Evolutionary conservation across 30 jellyfish, hydroid and myxozoan genomes (phyloP).

Genomic region (Nemopilema nomurai): DNA sequence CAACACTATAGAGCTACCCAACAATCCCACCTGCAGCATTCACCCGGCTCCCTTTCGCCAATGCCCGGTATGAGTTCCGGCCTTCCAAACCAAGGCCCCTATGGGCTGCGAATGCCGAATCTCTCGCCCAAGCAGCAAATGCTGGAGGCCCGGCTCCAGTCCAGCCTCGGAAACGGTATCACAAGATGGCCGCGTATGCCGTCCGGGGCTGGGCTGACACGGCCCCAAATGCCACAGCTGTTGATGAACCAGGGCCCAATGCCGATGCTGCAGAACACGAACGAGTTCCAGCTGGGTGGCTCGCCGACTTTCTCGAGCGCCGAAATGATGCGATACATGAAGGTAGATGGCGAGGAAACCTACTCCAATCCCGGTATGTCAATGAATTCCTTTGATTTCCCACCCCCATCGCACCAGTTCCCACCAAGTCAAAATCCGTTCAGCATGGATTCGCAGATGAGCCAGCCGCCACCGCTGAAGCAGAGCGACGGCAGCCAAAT

Average conservation of each 20-base stretch:
- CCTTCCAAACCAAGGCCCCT: conserved; percentile 42
- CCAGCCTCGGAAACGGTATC: conserved; percentile 50
- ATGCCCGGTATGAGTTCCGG: conserved; percentile 66
- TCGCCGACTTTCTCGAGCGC: conserved; percentile 61
- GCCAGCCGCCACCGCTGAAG: conserved; percentile 61
- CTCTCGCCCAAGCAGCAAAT: conserved; percentile 63
- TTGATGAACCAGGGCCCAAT: conserved; percentile 64
- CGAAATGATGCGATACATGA: conserved; percentile 51
- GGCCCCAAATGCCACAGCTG: conserved; percentile 71
- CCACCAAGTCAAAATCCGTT: conserved; percentile 60
- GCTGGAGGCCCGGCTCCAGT: conserved; percentile 59
- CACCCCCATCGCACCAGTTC: conserved; percentile 45
- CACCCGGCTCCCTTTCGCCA: conserved; percentile 64
- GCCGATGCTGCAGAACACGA: conserved; percentile 56
- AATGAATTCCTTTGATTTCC: conserved; percentile 50
- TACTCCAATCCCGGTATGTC: conserved; percentile 38
- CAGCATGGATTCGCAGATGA: conserved; percentile 38
- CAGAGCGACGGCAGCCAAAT: conserved; percentile 54
- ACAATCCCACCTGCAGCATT: conserved; percentile 62
- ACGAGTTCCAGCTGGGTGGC: conserved; percentile 48
- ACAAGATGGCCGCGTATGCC: conserved; percentile 76
- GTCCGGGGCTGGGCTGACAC: conserved; percentile 33
- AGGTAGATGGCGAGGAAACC: conserved; percentile 45
- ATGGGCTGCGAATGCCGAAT: conserved; percentile 66
- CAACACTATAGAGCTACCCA: conserved; percentile 68